Evolutionary conservation across 2,113 vertebrate species (phyloP), one percentile per base, ranked within the genome.

Genomic region (Turnix velox): DNA sequence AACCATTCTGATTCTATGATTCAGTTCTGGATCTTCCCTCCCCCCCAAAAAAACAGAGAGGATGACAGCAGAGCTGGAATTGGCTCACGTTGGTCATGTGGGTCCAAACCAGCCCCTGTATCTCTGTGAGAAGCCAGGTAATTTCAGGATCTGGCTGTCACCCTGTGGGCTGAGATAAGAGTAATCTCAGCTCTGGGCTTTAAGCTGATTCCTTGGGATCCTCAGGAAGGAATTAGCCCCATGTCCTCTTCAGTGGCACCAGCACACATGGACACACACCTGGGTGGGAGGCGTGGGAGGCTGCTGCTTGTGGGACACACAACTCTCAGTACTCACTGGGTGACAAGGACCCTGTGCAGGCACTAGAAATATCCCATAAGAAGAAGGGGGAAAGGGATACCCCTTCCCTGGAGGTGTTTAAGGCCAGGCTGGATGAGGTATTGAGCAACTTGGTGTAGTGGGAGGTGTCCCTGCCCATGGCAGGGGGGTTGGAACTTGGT

Each of bases 211-310:
- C 96, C 84, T 90, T 40, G 62, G 3, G 8, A 84, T 63, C 54
- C 87, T 89, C 92, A 89, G 58, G 93, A 95, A 92, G 84, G 96
- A 93, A 94, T 96, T 96, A 94, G 87, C 87, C 74, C 61, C 0
- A 0, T 72, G 74, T 87, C 46, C 87, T 37, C 66, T 9, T 42
- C 9, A 0, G 78, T 61, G 55, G 54, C 18, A 7, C 52, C 81
- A 25, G 68, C 49, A 67, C 88, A 76, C 66, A 46, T 15, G 91
- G 66, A 54, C 14, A 8, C 73, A 43, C 62, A 67, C 57, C 75
- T 61, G 63, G 57, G n/a, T n/a, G n/a, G n/a, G n/a, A n/a, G n/a
- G n/a, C n/a, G n/a, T 4, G 4, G 55, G 59, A 45, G 35, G 25
- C 72, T 87, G 76, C 78, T 48, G 42, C 58, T 2, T 2, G 1